These are phyloP conservation scores for Epirrhoe tristata DNA, from an alignment of 2,888 invertebrate species.

Conservation along the genomic window DNA sequence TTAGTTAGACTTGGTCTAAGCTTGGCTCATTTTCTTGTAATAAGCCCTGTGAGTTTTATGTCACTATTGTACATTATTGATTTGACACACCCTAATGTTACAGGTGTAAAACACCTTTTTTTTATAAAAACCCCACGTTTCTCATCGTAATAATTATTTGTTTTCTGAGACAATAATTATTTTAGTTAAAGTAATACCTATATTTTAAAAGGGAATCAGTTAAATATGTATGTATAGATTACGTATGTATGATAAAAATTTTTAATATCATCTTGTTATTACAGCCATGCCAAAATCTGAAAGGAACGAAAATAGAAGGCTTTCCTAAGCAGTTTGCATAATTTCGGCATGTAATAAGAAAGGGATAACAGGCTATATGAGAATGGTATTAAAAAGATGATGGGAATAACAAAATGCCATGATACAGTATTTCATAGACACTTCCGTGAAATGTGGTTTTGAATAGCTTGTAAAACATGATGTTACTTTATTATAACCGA, in stretches of 20 bases:
- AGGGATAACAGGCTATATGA: slow-evolving; percentile 13
- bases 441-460: not conserved
- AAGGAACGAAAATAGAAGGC: slow-evolving; percentile 8
- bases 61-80: too few relatives aligned
- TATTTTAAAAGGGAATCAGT: too few relatives aligned
- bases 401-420: slow-evolving; percentile 5
- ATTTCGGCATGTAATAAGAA: slow-evolving; percentile 17
- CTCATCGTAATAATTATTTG: too few relatives aligned
- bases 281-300: slow-evolving; percentile 11
- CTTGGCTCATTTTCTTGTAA: too few relatives aligned
- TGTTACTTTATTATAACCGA: too few relatives aligned
- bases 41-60: too few relatives aligned
- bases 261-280: slow-evolving; percentile 5
- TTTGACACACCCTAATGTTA: too few relatives aligned
- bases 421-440: not conserved
- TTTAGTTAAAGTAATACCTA: not conserved
- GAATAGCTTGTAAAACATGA: not conserved
- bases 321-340: slow-evolving; percentile 13
- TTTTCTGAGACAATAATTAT: too few relatives aligned
- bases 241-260: slow-evolving; percentile 5
- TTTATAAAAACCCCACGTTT: too few relatives aligned
- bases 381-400: slow-evolving; percentile 18
- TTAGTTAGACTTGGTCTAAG: too few relatives aligned
- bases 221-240: too few relatives aligned
- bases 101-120: too few relatives aligned